Percentiles rank a stretch among this genome's conserved stretches.
Evolutionary conservation across 2,113 vertebrate genomes (phyloP).

Genomic region (Semicossyphus pulcher): DNA sequence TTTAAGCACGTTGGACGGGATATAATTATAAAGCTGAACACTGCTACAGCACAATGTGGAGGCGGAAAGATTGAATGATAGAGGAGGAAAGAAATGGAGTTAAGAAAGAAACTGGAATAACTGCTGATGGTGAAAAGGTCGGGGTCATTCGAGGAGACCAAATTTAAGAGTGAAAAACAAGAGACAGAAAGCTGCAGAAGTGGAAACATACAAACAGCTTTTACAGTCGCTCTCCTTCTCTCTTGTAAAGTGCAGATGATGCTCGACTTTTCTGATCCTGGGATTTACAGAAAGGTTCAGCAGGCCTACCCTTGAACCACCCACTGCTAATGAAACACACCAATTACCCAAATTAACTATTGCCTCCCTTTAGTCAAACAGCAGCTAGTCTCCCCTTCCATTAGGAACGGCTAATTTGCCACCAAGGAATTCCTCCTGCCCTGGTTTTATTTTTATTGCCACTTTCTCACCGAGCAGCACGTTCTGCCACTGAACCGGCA

Average conservation of each 20-base stretch:
- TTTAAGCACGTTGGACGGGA: slow-evolving; percentile 51
- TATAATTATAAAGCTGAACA: slow-evolving; percentile 74
- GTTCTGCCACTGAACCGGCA: slow-evolving; percentile 37
- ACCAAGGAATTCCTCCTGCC: slow-evolving; percentile 67
- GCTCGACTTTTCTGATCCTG: slow-evolving; percentile 42
- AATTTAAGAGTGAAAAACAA: slow-evolving; percentile 13
- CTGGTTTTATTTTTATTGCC: slow-evolving; percentile 77
- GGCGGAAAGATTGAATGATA: slow-evolving; percentile 36
- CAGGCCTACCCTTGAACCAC: slow-evolving; percentile 60
- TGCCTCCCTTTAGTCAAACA: slow-evolving; percentile 67
- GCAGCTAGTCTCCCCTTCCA: slow-evolving; percentile 64
- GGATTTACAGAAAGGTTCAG: slow-evolving; percentile 40
- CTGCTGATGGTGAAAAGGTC: slow-evolving; percentile 32
- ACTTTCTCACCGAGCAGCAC: slow-evolving; percentile 61
- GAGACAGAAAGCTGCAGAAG: neutral
- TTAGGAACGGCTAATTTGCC: slow-evolving; percentile 78
- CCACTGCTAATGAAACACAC: slow-evolving; percentile 69
- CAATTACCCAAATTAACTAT: slow-evolving; percentile 75
- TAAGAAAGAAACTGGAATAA: slow-evolving; percentile 6
- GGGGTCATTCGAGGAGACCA: slow-evolving; percentile 32
- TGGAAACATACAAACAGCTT: slow-evolving; percentile 11
- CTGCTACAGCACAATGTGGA: slow-evolving; percentile 31
- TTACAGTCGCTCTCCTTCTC: slow-evolving; percentile 28
- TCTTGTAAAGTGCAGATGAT: slow-evolving; percentile 52
- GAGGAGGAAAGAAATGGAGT: slow-evolving; percentile 7